A percentile compares a stretch with the other conserved stretches of the same genome.
phyloP scores from a whole-genome alignment of 1,140 invertebrate species.

The Eubasilissa regina region DNA sequence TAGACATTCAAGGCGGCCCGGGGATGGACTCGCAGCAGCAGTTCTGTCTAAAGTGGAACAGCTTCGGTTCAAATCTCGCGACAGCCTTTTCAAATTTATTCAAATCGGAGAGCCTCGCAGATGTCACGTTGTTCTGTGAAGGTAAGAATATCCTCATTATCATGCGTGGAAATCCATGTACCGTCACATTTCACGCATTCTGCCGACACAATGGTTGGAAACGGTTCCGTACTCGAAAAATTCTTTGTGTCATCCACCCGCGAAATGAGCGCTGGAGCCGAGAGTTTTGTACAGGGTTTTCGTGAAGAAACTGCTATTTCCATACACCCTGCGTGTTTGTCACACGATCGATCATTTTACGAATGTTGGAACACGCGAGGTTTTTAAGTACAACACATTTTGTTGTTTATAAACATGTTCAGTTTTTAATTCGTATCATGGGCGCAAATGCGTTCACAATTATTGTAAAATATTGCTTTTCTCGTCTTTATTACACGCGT shows the following conservation, averaged over 20 bases:
- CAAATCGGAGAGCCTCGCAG: slow-evolving; percentile 91
- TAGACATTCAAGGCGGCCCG: slow-evolving; percentile 74
- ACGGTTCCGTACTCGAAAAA: background rate
- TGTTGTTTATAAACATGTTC: no score
- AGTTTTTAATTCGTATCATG: no score
- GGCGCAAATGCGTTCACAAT: no score
- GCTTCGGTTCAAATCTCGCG: slow-evolving; percentile 90
- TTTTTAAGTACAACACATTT: no score
- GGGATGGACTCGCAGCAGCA: slow-evolving; percentile 91
- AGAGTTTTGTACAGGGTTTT: no score
- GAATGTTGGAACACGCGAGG: no score
- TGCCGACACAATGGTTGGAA: background rate
- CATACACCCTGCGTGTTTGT: no score
- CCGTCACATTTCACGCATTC: slow-evolving; percentile 8
- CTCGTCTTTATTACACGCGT: no score
- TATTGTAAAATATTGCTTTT: no score
- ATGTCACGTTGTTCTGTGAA: slow-evolving; percentile 92
- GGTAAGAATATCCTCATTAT: slow-evolving; percentile 73
- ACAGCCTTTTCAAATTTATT: slow-evolving; percentile 90
- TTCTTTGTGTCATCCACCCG: background rate
- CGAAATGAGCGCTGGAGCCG: background rate
- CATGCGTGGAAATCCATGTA: background rate
- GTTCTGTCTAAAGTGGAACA: slow-evolving; percentile 94
- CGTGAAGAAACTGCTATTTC: no score
- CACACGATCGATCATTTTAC: no score